Conservation (phyloP, 2,888 invertebrate species). For the Eledona agricola region DNA sequence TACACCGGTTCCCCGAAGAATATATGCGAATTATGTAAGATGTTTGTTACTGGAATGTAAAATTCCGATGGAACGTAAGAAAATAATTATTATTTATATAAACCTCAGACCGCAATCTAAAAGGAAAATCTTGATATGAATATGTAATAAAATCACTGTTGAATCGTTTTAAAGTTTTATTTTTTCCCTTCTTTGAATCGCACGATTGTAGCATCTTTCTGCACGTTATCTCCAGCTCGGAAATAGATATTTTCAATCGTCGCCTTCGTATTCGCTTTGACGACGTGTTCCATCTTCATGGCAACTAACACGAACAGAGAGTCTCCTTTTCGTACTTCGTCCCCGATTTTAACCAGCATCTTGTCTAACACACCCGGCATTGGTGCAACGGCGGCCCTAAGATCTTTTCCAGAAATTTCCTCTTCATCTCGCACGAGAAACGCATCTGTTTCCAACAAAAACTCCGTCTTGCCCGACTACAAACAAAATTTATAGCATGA, state of each 20-base stretch:
- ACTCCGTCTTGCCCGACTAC: conserved; percentile 74
- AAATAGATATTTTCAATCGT: conserved; percentile 76
- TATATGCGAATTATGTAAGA: no score
- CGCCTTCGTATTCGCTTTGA: conserved; percentile 84
- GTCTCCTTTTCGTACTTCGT: conserved; percentile 86
- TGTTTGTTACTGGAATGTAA: no score
- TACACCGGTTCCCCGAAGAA: no score
- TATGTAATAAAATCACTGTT: no score
- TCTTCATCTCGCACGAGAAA: conserved; percentile 64
- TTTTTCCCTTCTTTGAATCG: conserved; percentile 66
- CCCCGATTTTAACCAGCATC: conserved; percentile 82
- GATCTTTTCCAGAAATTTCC: conserved; percentile 45
- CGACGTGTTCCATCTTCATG: conserved; percentile 99
- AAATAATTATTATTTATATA: no score
- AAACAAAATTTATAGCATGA: conserved; percentile 41
- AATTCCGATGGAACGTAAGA: no score
- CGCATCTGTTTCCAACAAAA: conserved; percentile 70
- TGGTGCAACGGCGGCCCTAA: conserved; percentile 79
- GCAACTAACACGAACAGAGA: conserved; percentile 94
- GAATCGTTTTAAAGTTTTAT: no score
- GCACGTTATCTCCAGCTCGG: conserved; percentile 82
- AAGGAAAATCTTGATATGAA: no score
- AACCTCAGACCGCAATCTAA: no score
- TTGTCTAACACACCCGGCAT: conserved; percentile 97
- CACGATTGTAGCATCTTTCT: conserved; percentile 75